Base-by-base conservation (phyloP, 2,888 invertebrate genomes). In the Mellilla xanthometata region DNA sequence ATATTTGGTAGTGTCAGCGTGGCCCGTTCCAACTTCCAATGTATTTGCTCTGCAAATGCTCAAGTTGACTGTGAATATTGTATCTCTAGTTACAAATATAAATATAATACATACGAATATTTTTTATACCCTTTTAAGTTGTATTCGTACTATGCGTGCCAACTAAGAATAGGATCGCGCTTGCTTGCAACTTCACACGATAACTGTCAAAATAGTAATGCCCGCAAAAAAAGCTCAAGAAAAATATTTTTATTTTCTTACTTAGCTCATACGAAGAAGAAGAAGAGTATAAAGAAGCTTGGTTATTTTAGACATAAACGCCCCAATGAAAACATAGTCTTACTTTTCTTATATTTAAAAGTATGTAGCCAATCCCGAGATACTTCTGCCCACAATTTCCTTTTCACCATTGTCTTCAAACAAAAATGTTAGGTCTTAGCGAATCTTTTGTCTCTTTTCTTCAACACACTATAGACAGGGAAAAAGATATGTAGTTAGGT, bases 1-100 rank as follows among this genome's bases (percentile, higher is more conserved):
- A 82, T 83, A 89, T 59, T 99, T 98, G 0, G 96, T 97, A 0
- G 98, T 99, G 71, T 99, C 99, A 0, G 99, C 98, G 76, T 99
- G 99, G 1, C 99, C 99, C 0, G 99, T 99, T 15, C 99, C n/a
- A n/a, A n/a, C n/a, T n/a, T n/a, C n/a, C 98, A 54, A 99, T 98
- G 75, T 99, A 99, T 87, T 99, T 99, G 44, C 99, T 99, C 81
- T 99, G 99, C 29, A 99, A 91, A 93, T 99, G 99, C 81, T 99
- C 99, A 60, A 99, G 88, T 75, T 99, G 99, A 77, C 98, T 98
- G 91, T 99, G 98, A 58, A 99, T 99, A 68, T 99, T 99, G 84
- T 99, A 99, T 39, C 99, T 92, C 84, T 99, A 99, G 13, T 60
- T 64, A 51, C 33, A 60, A 68, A 33, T 19, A 2, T 13, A n/a